Evolutionary conservation across 2,797 vertebrate species (phyloP).

Genomic region (Sebastes iracundus): DNA sequence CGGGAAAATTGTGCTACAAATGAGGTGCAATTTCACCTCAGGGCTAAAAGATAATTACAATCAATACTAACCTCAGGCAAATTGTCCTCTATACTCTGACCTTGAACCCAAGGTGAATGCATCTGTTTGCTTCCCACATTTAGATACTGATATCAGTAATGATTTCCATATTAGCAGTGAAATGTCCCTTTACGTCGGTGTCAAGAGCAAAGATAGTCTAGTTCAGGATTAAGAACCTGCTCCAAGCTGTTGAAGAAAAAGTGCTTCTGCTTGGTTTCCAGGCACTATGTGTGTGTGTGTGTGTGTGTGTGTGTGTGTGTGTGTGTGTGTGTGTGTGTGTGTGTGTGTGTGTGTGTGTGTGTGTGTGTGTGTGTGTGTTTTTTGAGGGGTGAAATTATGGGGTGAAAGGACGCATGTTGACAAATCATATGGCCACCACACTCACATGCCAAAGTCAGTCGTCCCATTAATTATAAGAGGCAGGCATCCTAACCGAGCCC

Average conservation of each 20-base stretch:
- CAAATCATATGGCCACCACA: conserved; percentile 60
- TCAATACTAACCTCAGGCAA: conserved; percentile 56
- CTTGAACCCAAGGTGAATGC: conserved; percentile 33
- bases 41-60: conserved; percentile 69
- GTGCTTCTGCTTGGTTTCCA: neutral
- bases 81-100: conserved; percentile 25
- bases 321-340: neutral
- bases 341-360: neutral
- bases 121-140: neutral
- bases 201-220: conserved; percentile 28
- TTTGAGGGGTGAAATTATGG: conserved; percentile 18
- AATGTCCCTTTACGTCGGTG: conserved; percentile 28
- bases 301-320: neutral
- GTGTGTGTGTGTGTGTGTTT: neutral
- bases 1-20: conserved; percentile 39
- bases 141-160: conserved; percentile 33
- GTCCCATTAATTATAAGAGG: conserved; percentile 77
- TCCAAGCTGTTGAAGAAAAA: neutral
- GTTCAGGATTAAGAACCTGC: neutral
- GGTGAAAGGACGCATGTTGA: conserved; percentile 61
- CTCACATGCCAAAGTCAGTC: conserved; percentile 57
- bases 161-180: conserved; percentile 33
- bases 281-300: no score
- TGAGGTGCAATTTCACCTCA: conserved; percentile 49
- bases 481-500: conserved; percentile 50